Conservation (phyloP, 2,888 invertebrate species). For the Pheosia gnoma region DNA sequence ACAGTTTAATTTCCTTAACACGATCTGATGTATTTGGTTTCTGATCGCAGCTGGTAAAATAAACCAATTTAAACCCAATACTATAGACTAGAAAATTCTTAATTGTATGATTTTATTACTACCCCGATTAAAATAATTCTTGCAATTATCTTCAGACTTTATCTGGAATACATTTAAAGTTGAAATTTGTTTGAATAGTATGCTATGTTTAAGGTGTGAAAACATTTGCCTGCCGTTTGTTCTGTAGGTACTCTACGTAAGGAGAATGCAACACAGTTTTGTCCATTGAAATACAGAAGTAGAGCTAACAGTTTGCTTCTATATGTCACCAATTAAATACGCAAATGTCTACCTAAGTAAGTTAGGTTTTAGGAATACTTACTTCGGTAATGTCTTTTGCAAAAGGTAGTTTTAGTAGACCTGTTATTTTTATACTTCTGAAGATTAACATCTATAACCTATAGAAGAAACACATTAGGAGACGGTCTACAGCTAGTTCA, state of each 20-base stretch:
- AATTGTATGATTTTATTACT: constrained; percentile 66
- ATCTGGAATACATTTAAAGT: constrained; percentile 18
- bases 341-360: no score
- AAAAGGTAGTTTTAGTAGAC: no score
- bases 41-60: constrained; percentile 49
- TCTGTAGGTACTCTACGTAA: constrained; percentile 24
- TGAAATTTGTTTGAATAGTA: constrained; percentile 25
- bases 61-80: constrained; percentile 75
- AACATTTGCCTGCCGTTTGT: constrained; percentile 60
- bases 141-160: constrained; percentile 37
- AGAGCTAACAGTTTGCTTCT: constrained; percentile 68
- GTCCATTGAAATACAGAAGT: constrained; percentile 70
- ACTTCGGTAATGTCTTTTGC: no score
- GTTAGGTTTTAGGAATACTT: no score
- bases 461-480: no score
- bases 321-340: constrained; percentile 70
- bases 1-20: constrained; percentile 30
- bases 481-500: no score
- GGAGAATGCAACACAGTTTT: constrained; percentile 72
- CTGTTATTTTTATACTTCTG: no score
- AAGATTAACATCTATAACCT: no score
- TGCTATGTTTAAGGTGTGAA: constrained; percentile 63
- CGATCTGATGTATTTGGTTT: constrained; percentile 24
- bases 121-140: constrained; percentile 43
- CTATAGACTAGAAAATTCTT: constrained; percentile 65